Evolutionary conservation across 2,113 vertebrate genomes (phyloP).

Genomic region (Hydrochoerus hydrochaeris): DNA sequence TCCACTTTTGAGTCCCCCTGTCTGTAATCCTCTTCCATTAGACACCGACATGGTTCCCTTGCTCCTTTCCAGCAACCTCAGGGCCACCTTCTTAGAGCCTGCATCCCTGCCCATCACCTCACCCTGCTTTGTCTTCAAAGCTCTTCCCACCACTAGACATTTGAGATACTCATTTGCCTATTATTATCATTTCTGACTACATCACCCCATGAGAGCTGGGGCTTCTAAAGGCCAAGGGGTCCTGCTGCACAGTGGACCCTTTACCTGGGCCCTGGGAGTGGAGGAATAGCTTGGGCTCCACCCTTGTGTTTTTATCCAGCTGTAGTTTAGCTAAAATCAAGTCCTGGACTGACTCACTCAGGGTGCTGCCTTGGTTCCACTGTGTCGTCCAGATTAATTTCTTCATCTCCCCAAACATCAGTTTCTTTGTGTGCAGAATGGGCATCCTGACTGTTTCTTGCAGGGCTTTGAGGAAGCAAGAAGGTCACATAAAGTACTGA

Average conservation of each 20-base stretch:
- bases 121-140: not conserved
- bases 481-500: not conserved
- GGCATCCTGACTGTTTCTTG: not conserved
- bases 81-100: not conserved
- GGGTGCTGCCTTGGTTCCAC: not conserved
- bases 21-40: not conserved
- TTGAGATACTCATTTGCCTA: not conserved
- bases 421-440: not conserved
- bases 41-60: not conserved
- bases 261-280: too few relatives aligned
- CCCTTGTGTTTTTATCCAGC: not conserved
- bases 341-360: not conserved
- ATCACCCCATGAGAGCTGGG: not conserved
- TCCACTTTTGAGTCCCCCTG: not conserved
- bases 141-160: not conserved
- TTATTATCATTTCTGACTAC: not conserved
- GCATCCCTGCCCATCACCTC: too few relatives aligned
- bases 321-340: not conserved
- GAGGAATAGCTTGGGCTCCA: not conserved
- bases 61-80: not conserved
- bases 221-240: not conserved
- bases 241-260: not conserved
- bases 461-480: not conserved
- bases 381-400: not conserved
- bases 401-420: not conserved